Conservation (phyloP, 2,888 invertebrate species). For the Agriopis marginaria region DNA sequence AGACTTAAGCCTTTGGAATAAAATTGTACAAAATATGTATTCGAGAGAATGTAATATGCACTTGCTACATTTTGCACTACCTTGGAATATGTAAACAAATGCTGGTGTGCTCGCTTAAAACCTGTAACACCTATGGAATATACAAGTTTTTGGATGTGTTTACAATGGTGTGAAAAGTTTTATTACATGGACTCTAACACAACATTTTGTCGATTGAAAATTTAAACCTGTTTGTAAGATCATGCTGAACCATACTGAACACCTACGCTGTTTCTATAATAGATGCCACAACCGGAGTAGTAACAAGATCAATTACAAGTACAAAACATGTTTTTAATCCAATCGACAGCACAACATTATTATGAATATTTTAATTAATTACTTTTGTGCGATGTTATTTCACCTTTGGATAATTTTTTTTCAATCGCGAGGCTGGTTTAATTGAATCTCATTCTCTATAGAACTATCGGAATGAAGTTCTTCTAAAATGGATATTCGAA, state of each 20-base stretch:
- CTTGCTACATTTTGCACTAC: slow-evolving; percentile 16
- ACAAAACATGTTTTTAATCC: slow-evolving; percentile 10
- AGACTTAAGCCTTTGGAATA: slow-evolving; percentile 3
- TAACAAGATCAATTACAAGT: slow-evolving; percentile 4
- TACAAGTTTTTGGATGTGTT: neutral
- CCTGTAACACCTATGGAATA: neutral
- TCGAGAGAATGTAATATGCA: slow-evolving; percentile 3
- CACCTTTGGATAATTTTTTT: neutral
- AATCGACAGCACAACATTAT: neutral
- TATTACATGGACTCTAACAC: neutral
- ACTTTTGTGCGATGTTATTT: neutral
- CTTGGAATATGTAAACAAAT: neutral
- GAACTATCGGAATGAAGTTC: slow-evolving; percentile 41
- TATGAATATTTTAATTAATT: neutral
- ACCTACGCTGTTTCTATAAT: slow-evolving; percentile 5
- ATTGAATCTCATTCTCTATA: slow-evolving; percentile 22
- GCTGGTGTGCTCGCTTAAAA: neutral
- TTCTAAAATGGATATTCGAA: slow-evolving; percentile 41
- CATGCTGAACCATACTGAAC: slow-evolving; percentile 1
- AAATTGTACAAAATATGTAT: neutral
- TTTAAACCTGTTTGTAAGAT: neutral
- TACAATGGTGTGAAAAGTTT: neutral
- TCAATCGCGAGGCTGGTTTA: neutral
- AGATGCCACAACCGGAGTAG: neutral
- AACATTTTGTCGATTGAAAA: neutral